These are phyloP conservation scores for Noctua pronuba DNA, from an alignment of 2,888 invertebrate species.

Conservation along the genomic window DNA sequence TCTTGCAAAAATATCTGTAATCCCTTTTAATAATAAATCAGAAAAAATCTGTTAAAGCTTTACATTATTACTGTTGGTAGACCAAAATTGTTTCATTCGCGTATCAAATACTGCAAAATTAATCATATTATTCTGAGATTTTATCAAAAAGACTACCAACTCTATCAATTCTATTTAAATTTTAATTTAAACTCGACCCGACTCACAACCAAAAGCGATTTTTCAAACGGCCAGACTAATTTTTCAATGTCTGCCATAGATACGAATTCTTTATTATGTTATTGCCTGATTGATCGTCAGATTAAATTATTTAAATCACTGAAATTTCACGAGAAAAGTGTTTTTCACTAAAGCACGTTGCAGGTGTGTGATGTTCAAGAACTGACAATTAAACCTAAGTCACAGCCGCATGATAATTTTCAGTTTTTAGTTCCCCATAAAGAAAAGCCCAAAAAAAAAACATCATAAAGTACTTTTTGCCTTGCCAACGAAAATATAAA, in stretches of 20 bases:
- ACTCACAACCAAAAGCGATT: slow-evolving; percentile 62
- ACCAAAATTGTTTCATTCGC: background rate
- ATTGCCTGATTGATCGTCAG: slow-evolving; percentile 67
- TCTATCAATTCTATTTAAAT: slow-evolving; percentile 48
- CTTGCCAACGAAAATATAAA: slow-evolving; percentile 28
- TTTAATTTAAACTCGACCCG: slow-evolving; percentile 51
- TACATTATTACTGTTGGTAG: background rate
- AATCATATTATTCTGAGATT: slow-evolving; percentile 13
- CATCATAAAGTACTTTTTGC: background rate
- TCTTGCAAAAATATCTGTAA: background rate
- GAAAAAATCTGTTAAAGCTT: background rate
- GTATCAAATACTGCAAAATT: slow-evolving; percentile 1
- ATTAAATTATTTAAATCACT: slow-evolving; percentile 51
- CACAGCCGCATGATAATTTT: background rate
- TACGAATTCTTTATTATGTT: slow-evolving; percentile 63
- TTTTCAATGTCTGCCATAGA: slow-evolving; percentile 69
- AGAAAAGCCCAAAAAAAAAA: slow-evolving; percentile 2
- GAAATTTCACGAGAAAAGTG: background rate
- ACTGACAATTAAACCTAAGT: too few species aligned
- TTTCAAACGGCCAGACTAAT: slow-evolving; percentile 68
- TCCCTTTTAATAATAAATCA: background rate
- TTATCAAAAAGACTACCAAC: slow-evolving; percentile 22
- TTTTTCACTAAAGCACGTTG: background rate
- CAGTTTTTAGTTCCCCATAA: background rate
- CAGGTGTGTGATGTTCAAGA: background rate